A percentile compares a stretch with the other conserved stretches of the same genome.
phyloP scores from a whole-genome alignment of 2,797 vertebrate genomes.

The Karalla daura region DNA sequence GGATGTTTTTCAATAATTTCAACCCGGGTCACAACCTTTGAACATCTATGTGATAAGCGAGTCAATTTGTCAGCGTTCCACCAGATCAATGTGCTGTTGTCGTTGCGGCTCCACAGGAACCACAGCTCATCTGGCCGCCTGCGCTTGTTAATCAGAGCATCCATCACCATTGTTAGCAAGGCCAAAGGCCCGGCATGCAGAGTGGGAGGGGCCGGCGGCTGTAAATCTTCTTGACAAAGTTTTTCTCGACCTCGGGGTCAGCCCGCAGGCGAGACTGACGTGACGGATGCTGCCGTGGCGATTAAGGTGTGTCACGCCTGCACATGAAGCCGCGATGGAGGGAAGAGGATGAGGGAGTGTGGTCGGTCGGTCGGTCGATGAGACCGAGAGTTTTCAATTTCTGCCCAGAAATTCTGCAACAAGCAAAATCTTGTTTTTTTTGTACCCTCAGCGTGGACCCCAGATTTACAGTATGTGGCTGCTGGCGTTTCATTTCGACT shows the following conservation, averaged over 20 bases:
- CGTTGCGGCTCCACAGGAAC: conserved; percentile 26
- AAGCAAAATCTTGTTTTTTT: conserved; percentile 7
- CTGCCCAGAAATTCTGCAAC: background rate
- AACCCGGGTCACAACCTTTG: too few species aligned
- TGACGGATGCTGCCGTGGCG: conserved; percentile 68
- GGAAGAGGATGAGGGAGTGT: too few species aligned
- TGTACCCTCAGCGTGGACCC: background rate
- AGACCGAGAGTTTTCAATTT: too few species aligned
- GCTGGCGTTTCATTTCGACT: conserved; percentile 18
- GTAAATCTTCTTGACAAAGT: conserved; percentile 67
- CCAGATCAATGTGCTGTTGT: conserved; percentile 17
- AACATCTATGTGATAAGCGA: background rate
- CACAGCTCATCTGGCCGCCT: conserved; percentile 37
- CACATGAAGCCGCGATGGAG: conserved; percentile 37
- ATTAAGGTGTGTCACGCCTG: conserved; percentile 50
- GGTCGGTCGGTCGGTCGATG: too few species aligned
- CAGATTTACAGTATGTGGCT: conserved; percentile 14
- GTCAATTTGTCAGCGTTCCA: conserved; percentile 5
- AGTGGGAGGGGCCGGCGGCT: conserved; percentile 21
- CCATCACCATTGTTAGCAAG: conserved; percentile 57
- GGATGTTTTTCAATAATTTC: too few species aligned
- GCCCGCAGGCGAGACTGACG: conserved; percentile 22
- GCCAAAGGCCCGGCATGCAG: conserved; percentile 25
- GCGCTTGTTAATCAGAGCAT: conserved; percentile 42
- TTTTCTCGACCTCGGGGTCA: conserved; percentile 63